Base-by-base conservation (phyloP, 2,797 vertebrate species). In the Typhlichthys eigenmanni region DNA sequence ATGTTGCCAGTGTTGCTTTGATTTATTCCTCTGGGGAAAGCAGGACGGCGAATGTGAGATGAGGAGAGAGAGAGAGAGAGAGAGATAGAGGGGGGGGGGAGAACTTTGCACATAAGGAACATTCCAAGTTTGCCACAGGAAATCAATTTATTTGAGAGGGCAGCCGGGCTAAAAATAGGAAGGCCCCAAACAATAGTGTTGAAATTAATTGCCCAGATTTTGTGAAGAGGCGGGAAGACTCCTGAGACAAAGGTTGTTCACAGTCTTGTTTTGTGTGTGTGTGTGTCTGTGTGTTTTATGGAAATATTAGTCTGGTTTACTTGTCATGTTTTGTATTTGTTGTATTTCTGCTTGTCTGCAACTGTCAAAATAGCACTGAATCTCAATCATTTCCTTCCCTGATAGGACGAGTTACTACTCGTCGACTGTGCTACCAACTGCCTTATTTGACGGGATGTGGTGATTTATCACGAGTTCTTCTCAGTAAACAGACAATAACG, bases 121-220 rank as follows among this genome's bases (percentile, higher is more conserved):
- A 82, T 87, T 91, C 79, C 80, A 84, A 83, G 83, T 86, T 91
- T 82, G 63, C 88, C 84, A 88, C 85, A 87, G 77, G 87, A 91
- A 92, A 86, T 91, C 90, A 89, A 88, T 93, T 90, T 90, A 87
- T 90, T 85, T 88, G 87, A 88, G 83, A 83, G 89, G 90, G 83
- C 88, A 88, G 85, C 81, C 65, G 49, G 72, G 71, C 82, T 89
- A 90, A 90, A 91, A 91, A 90, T 91, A 91, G 83, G 68, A 68
- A 79, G 77, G 72, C 78, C 70, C 76, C 73, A 79, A 87, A 89
- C 86, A 89, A 88, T 88, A 73, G 80, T 64, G 74, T 66, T 71
- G 79, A 80, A 92, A 89, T 90, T 90, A 91, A 91, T 91, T 91
- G 87, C 86, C 73, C 77, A 78, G 80, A 88, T 87, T 91, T 86